Percentiles rank a stretch among this genome's conserved stretches.
phyloP scores from a whole-genome alignment of 2,113 vertebrate genomes.

The Petrocephalus zakoni region DNA sequence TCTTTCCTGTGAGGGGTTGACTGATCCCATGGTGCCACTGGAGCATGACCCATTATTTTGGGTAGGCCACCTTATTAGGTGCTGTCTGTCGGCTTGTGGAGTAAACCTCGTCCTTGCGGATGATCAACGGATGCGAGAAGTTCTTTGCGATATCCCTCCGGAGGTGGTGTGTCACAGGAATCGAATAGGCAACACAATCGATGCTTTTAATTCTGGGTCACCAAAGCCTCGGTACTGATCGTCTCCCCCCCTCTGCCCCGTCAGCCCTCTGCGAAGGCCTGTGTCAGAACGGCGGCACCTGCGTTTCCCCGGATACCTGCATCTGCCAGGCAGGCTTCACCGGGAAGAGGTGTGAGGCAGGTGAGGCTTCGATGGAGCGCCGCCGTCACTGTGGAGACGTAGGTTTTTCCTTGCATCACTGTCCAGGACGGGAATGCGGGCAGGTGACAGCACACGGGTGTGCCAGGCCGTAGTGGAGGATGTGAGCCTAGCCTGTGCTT shows the following conservation, averaged over 20 bases:
- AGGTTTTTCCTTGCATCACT: background rate
- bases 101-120: background rate
- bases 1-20: background rate
- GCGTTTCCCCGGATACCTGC: slow-evolving; percentile 84
- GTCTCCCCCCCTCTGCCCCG: slow-evolving; percentile 6
- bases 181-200: background rate
- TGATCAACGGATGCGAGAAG: background rate
- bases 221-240: background rate
- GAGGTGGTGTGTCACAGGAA: background rate
- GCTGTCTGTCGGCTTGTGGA: background rate
- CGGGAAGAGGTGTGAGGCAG: slow-evolving; percentile 85
- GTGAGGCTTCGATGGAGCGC: background rate
- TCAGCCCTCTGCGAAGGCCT: slow-evolving; percentile 88
- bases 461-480: no score
- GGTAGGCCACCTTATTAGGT: background rate
- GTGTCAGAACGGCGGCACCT: slow-evolving; percentile 90
- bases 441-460: background rate
- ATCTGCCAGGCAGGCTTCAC: slow-evolving; percentile 92
- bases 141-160: background rate
- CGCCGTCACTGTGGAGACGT: background rate
- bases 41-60: background rate
- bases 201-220: background rate
- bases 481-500: no score
- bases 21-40: background rate
- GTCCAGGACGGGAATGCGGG: background rate